Evolutionary conservation across 1,140 invertebrate genomes (phyloP).

Genomic region (Chironomus tepperi): DNA sequence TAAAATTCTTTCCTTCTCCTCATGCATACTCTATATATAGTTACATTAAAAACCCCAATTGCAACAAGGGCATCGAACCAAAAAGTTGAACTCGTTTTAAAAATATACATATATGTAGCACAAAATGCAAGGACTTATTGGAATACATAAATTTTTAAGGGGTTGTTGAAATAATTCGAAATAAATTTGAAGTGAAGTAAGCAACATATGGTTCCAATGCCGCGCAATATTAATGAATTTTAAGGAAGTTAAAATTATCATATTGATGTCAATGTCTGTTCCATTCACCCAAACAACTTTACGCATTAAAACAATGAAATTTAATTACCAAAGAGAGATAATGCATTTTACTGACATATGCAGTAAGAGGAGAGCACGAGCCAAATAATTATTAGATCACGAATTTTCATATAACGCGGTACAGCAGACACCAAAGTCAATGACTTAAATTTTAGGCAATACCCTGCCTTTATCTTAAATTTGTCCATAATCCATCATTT

Average conservation of each 20-base stretch:
- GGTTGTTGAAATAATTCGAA: neutral
- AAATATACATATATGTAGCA: neutral
- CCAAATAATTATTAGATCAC: neutral
- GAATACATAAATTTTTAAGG: neutral
- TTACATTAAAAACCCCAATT: neutral
- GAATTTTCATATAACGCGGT: too few species aligned
- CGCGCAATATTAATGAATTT: constrained; percentile 13
- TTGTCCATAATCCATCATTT: too few species aligned
- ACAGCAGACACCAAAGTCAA: too few species aligned
- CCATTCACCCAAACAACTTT: neutral
- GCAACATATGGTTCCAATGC: constrained; percentile 11
- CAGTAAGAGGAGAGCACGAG: neutral
- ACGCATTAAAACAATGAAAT: too few species aligned
- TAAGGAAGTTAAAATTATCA: constrained; percentile 9
- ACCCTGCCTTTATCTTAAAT: too few species aligned
- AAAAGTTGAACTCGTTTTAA: constrained; percentile 8
- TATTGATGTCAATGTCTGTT: constrained; percentile 12
- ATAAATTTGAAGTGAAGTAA: neutral
- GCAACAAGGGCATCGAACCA: constrained; percentile 4
- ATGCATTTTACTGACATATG: neutral
- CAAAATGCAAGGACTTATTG: constrained; percentile 4
- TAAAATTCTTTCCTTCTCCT: neutral
- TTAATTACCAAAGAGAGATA: too few species aligned
- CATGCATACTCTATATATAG: too few species aligned
- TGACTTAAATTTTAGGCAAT: too few species aligned